Evolutionary conservation across 2,113 vertebrate species (phyloP).

Genomic region (Trichomycterus rosablanca): DNA sequence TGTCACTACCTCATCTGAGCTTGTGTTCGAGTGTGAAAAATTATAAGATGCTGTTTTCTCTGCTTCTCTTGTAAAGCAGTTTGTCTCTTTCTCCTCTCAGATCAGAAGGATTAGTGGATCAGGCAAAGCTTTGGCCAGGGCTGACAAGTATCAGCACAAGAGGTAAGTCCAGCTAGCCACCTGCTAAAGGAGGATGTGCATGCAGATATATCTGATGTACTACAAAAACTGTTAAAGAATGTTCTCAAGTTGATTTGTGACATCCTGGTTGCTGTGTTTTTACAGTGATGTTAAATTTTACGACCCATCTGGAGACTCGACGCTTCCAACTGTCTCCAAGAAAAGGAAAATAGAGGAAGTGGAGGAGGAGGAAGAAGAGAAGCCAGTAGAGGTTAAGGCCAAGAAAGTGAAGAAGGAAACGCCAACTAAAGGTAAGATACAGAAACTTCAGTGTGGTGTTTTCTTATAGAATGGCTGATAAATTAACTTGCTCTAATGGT

Average conservation of each 20-base stretch:
- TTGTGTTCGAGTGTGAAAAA: too few species aligned
- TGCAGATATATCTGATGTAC: too few species aligned
- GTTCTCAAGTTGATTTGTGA: not conserved
- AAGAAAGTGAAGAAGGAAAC: slow-evolving; percentile 81
- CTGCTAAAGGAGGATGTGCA: not conserved
- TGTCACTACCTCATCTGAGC: slow-evolving; percentile 49
- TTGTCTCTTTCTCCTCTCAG: slow-evolving; percentile 55
- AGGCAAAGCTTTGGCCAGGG: slow-evolving; percentile 86
- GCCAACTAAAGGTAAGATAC: slow-evolving; percentile 50
- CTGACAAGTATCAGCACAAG: slow-evolving; percentile 94
- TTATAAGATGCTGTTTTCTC: too few species aligned
- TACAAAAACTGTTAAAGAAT: too few species aligned
- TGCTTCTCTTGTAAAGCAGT: not conserved
- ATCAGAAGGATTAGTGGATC: slow-evolving; percentile 91
- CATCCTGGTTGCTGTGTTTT: not conserved
- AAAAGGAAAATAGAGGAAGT: slow-evolving; percentile 89
- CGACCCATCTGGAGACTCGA: slow-evolving; percentile 90
- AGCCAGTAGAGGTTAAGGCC: slow-evolving; percentile 58
- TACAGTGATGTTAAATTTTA: slow-evolving; percentile 85
- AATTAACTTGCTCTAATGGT: too few species aligned
- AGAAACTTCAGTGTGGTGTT: not conserved
- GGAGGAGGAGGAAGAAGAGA: slow-evolving; percentile 65
- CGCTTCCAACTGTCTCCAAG: slow-evolving; percentile 79
- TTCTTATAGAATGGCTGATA: not conserved
- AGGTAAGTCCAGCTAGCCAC: slow-evolving; percentile 66